Base-by-base conservation (phyloP, 2,797 vertebrate genomes). In the Coreius guichenoti region DNA sequence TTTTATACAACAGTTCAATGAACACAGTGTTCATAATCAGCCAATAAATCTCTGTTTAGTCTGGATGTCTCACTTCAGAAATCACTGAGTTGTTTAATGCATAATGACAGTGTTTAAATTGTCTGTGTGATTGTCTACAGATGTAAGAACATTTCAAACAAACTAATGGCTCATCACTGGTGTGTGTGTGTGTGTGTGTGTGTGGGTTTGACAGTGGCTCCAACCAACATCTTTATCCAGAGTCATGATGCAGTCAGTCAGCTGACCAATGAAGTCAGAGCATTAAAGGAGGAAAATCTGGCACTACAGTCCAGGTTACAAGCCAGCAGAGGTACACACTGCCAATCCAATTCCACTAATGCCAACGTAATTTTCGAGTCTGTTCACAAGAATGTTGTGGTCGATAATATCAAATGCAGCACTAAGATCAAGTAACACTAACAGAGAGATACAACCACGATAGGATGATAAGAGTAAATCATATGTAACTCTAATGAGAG, bases 201-300 rank as follows among this genome's bases (percentile, higher is more conserved):
- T 87, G 33, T 82, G 16, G 77, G 54, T 72, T n/a, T 26, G 29
- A n/a, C 91, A 97, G 97, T 94, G 14, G 88, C 96, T 21, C 92
- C 96, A 63, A 92, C 96, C 0, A 96, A 96, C 86, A 91, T 96
- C 93, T 97, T 92, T 74, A 94, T 94, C 86, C 97, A 96, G 79
- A 92, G 94, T 1, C 90, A 93, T 12, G 98, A 98, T 89, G 92
- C 94, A 3, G 94, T 95, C 83, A 93, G 95, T 61, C 96, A 97
- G 83, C 92, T 97, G 90, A 95, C 94, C 65, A 94, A 92, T 80
- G 97, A 99, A 93, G 96, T 97, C 91, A 93, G 94, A 92, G 90
- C 92, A 83, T 93, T 98, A 87, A 96, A 94, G 0, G 96, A 97
- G 75, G 97, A 99, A 86, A 98, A 97, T 89, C 45, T 90, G 82